Evolutionary conservation across 2,888 invertebrate species (phyloP), one percentile per base, ranked within the genome.

Genomic region (Agrochola lychnidis): DNA sequence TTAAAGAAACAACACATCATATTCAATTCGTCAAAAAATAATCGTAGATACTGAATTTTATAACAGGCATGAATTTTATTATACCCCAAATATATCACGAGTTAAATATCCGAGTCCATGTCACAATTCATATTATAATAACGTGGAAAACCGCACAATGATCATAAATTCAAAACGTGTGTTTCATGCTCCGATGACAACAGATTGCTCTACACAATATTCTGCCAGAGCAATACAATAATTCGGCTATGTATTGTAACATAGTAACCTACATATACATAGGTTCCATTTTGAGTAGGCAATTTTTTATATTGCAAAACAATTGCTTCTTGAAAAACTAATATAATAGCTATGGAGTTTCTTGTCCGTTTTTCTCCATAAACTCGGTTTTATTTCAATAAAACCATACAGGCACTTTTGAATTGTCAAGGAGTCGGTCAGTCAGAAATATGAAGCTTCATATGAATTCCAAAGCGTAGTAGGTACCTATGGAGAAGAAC

Each of bases 151-250:
- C 82, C 82, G 83, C 82, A 62, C 79, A 79, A 71, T 82, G 70
- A 79, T 79, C 82, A 82, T 82, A 82, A 82, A 82, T 82, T 82
- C 83, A 83, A 79, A 82, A 82, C 82, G 75, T 82, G 78, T 81
- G 82, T 82, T 82, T 79, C 83, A 79, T 70, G 82, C 83, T 79
- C 75, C 70, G 61, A 66, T 79, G 75, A 82, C 75, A 75, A 79
- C 82, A 79, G 71, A 82, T 82, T 82, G 82, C 63, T 74, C 42
- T 30, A 75, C 79, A 79, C 51, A 83, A 83, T 61, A 72, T 64
- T 70, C 22, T 75, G 79, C 73, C 36, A 19, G 61, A 36, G 56
- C 62, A 56, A 74, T 82, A 79, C 45, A 75, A 70, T 73, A 69
- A 73, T 81, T 64, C 57, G 36, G 22, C 14, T 64, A 73, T 61